These are phyloP conservation scores for Monodelphis domestica DNA, from an alignment of 2,797 vertebrate genomes.

Conservation along the genomic window DNA sequence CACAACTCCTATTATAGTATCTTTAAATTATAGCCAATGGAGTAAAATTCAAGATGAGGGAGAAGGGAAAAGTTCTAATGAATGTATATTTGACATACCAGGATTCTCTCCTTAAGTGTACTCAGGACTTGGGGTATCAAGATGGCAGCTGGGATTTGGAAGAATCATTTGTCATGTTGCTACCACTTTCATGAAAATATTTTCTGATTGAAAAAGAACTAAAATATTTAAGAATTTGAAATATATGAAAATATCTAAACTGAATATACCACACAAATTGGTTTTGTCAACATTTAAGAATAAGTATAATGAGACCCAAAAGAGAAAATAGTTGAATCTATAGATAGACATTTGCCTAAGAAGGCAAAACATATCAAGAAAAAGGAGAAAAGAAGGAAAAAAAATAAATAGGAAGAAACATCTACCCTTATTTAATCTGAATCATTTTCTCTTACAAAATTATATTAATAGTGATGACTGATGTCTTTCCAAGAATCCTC, in stretches of 20 bases:
- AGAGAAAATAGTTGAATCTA: slow-evolving; percentile 13
- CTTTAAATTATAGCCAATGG: background rate
- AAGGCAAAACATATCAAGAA: background rate
- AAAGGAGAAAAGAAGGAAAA: background rate
- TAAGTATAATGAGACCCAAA: background rate
- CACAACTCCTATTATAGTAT: too few relatives aligned
- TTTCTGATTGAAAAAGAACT: background rate
- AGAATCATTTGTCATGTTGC: background rate
- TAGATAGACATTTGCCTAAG: slow-evolving; percentile 7
- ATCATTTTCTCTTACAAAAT: slow-evolving; percentile 21
- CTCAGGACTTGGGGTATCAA: background rate
- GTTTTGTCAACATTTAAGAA: background rate
- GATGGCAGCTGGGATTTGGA: background rate
- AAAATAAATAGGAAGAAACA: slow-evolving; percentile 20
- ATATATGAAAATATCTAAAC: background rate
- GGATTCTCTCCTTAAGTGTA: background rate
- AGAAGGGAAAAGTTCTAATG: background rate
- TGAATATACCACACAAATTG: background rate
- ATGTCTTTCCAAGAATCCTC: background rate
- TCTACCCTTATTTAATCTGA: background rate
- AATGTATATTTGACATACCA: background rate
- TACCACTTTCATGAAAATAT: too few relatives aligned
- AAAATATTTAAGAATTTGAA: background rate
- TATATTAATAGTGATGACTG: background rate
- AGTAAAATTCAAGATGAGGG: background rate